Evolutionary conservation across 2,888 invertebrate species (phyloP), one percentile per base, ranked within the genome.

Genomic region (Agriopis aurantiaria): DNA sequence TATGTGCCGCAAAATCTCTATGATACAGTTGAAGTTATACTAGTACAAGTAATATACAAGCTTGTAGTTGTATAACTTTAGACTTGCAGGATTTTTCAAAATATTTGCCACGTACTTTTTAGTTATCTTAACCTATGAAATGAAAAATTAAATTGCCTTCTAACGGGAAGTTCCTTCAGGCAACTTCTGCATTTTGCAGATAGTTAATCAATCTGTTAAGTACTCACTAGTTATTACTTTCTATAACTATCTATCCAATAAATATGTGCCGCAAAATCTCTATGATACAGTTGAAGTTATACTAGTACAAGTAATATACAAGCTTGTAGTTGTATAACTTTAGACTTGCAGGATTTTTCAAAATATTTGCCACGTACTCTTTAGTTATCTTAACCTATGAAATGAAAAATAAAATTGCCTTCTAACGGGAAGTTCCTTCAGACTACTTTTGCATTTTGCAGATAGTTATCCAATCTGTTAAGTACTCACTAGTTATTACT

Each of bases 281-380:
- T 63, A 33, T 52, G 58, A 23, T 4, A 46, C 60, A 63, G 48
- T 58, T 52, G n/a, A 43, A 56, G 33, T 56, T 41, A 43, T 43
- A n/a, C n/a, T n/a, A n/a, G n/a, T n/a, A 56, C 14, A 9, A 56
- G 56, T 57, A 62, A 57, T 52, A 63, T 57, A 33, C 68, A 62
- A 58, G 66, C 60, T 68, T 63, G 45, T 11, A 46, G 67, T 55
- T 55, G 43, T 23, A 49, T 48, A 52, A 62, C 56, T 67, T 67
- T 51, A 43, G 43, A 61, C 67, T 61, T 43, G 23, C 61, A 49
- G 55, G 49, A 51, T 33, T 33, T 3, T 33, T 33, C 3, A 33
- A 33, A 33, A 33, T 33, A 33, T 33, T 3, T 33, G 23, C 23
- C 1, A 33, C 23, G 3, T 33, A 33, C 23, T 33, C 23, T 33